Conservation (phyloP, 2,113 vertebrate genomes). For the Neoarius graeffei region DNA sequence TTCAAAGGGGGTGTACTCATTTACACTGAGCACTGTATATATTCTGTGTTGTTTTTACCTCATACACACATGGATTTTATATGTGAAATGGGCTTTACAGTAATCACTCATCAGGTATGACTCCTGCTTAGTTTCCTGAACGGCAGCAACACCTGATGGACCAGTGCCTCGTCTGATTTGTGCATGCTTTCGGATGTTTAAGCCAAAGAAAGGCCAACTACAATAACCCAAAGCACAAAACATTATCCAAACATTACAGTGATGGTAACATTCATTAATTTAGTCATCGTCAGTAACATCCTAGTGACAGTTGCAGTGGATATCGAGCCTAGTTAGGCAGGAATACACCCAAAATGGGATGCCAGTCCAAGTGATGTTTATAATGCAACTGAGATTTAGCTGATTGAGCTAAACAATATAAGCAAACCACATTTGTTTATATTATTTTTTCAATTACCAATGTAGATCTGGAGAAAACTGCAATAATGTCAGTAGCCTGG, state of each 20-base stretch:
- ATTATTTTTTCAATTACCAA: constrained; percentile 56
- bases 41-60: no score
- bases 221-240: neutral
- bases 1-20: no score
- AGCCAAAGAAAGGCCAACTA: neutral
- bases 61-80: no score
- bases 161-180: neutral
- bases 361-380: neutral
- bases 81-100: no score
- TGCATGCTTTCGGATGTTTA: neutral
- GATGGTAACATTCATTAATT: neutral
- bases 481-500: constrained; percentile 60
- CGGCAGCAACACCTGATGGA: no score
- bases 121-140: no score
- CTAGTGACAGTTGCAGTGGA: neutral
- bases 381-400: neutral
- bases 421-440: no score
- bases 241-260: no score
- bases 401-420: neutral
- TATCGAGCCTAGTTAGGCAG: neutral
- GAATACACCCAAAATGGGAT: neutral
- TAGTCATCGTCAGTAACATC: neutral
- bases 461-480: constrained; percentile 55
- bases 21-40: no score
- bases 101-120: no score